Percentiles rank a stretch among this genome's conserved stretches.
Conservation (phyloP, 2,797 vertebrate species). For the Intellagama lesueurii region DNA sequence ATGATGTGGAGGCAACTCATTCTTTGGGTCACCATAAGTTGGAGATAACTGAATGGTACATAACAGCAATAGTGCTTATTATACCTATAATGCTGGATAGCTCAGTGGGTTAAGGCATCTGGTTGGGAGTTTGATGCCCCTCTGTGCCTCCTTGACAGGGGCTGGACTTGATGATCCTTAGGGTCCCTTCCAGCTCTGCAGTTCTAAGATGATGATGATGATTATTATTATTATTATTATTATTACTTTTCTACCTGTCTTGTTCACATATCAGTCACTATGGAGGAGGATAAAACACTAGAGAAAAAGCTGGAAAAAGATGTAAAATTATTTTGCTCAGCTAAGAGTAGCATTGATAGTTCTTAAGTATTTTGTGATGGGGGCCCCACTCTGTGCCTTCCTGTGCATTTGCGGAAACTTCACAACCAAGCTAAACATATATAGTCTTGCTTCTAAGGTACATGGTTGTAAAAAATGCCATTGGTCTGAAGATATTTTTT, state of each 20-base stretch:
- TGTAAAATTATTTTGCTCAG: neutral
- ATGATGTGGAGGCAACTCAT: too few relatives aligned
- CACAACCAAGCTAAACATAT: constrained; percentile 48
- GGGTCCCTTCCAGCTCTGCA: too few relatives aligned
- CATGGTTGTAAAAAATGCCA: constrained; percentile 15
- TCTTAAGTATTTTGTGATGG: constrained; percentile 27
- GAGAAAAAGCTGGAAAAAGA: constrained; percentile 16
- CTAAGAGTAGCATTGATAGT: constrained; percentile 41
- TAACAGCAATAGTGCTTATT: too few relatives aligned
- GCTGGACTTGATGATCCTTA: too few relatives aligned
- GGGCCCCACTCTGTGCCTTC: constrained; percentile 31
- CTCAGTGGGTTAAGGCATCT: too few relatives aligned
- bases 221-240: too few relatives aligned
- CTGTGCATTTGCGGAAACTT: constrained; percentile 33
- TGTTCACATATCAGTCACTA: neutral
- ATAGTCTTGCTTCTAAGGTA: constrained; percentile 32
- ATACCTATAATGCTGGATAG: too few relatives aligned
- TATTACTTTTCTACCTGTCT: constrained; percentile 6
- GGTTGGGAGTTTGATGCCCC: too few relatives aligned
- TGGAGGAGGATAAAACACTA: constrained; percentile 4
- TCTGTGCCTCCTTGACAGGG: too few relatives aligned
- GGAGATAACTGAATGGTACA: too few relatives aligned
- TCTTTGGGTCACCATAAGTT: too few relatives aligned
- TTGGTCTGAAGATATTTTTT: constrained; percentile 61
- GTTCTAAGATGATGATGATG: too few relatives aligned